Conservation (phyloP, 2,797 vertebrate species). For the Alectoris magna region DNA sequence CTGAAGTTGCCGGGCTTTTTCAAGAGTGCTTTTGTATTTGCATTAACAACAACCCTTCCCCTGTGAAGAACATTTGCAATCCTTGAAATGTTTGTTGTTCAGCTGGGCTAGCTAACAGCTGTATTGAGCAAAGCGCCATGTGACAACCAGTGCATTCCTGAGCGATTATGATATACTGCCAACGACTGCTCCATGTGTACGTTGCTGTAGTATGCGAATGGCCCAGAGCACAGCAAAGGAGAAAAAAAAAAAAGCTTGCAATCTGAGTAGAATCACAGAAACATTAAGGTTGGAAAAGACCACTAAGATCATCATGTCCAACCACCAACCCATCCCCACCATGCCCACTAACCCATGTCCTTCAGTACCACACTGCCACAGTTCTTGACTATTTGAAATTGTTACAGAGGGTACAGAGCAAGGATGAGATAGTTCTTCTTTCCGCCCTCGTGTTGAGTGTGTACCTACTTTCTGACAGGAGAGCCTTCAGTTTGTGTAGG, state of each 20-base stretch:
- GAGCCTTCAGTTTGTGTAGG: accelerated
- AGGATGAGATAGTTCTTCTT: background rate
- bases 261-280: background rate
- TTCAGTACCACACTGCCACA: too few species aligned
- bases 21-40: slow-evolving; percentile 49
- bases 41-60: slow-evolving; percentile 54
- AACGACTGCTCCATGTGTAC: background rate
- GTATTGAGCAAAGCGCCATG: slow-evolving; percentile 58
- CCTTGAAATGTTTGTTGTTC: slow-evolving; percentile 64
- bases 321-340: too few species aligned
- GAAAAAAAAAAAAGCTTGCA: background rate
- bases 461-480: background rate
- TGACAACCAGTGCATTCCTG: slow-evolving; percentile 57
- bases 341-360: too few species aligned
- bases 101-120: slow-evolving; percentile 41
- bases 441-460: background rate
- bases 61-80: slow-evolving; percentile 54
- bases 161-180: slow-evolving; percentile 43
- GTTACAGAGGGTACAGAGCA: background rate
- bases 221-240: background rate
- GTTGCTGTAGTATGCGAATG: background rate
- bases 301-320: too few species aligned
- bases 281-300: too few species aligned
- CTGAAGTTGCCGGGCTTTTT: background rate
- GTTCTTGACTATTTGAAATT: background rate